Base-by-base conservation (phyloP, 35 echinoderm and acorn worm species). In the Patiria miniata region DNA sequence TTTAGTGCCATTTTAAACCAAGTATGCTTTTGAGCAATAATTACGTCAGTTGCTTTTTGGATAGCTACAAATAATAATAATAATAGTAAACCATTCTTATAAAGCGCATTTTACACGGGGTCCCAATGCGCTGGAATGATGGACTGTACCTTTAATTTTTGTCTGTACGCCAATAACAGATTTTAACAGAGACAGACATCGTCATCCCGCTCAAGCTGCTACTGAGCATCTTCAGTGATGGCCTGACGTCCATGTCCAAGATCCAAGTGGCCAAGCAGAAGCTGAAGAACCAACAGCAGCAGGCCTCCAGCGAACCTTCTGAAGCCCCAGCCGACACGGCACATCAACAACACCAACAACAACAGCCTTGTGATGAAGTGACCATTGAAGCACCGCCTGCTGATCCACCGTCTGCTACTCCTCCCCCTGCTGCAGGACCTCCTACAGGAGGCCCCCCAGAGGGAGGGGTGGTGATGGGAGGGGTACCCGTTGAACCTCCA, bases 121-220 rank as follows among this genome's bases (percentile, higher is more conserved):
- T n/a, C n/a, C n/a, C n/a, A n/a, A n/a, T n/a, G n/a, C n/a, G n/a
- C n/a, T n/a, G n/a, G n/a, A n/a, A n/a, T n/a, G n/a, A n/a, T n/a
- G n/a, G n/a, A n/a, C n/a, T n/a, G 12, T 28, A 7, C 18, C 32
- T 12, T 32, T 23, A 32, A 2, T 79, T 4, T 79, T 79, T 79
- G 77, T 32, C 42, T 47, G 42, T 47, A 47, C n/a, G n/a, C 42
- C 42, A 12, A 6, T 6, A 47, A 36, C 53, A 98, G 96, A 84
- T 98, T 18, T 83, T 98, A 36, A 91, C 92, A n/a, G 92, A 98
- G 68, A 91, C 90, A 39, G 96, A 98, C 79, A 89, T 98, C 44
- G 86, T 94, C 38, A 77, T 98, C 51, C 96, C 96, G 7, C 83
- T 98, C 39, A 91, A 94, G 22, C 88, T 98, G 2, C 79, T 94